Evolutionary conservation across 92 coral and sea anemone species (phyloP), one percentile per base, ranked within the genome.

Genomic region (Muricea muricata): DNA sequence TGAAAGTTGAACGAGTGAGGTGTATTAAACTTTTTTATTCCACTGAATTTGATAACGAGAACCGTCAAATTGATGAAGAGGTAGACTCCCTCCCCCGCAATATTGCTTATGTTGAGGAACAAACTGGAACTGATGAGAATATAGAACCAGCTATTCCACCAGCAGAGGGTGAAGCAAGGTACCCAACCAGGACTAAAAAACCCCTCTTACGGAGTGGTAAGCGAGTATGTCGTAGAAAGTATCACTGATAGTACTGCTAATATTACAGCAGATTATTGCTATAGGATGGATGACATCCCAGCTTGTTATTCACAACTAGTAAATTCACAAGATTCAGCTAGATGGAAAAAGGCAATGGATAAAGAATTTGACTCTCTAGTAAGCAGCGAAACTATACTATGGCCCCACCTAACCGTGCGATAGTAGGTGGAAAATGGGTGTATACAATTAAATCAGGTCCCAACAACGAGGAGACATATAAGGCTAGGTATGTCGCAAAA

Each of bases 291-390:
- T 5, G 57, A 79, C 20, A 32, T 79, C 2, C 84, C 84, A 31
- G 60, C 46, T 20, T 20, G 28, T 37, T 78, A 54, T 61, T 28
- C 83, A 23, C 28, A 78, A n/a, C 47, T 72, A n/a, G 30, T 55
- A 30, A 52, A n/a, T 32, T 78, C 83, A 0, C 26, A 48, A 9
- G 83, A 78, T 24, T 15, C 14, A 9, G 57, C 24, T 0, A 1
- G 57, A 6, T 57, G 83, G 83, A 34, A 78, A 25, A 78, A 78
- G 34, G 72, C 79, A 39, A 78, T 78, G 72, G 40, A 57, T 56
- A 50, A 78, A 13, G 83, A 57, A 12, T 26, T 45, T 8, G 50
- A 45, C 50, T 45, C 12, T 56, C n/a, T n/a, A n/a, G n/a, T n/a
- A 32, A 72, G 35, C 6, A 78, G 35, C 28, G 48, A 78, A 33